Conservation (phyloP, 2,113 vertebrate species). For the Tympanuchus pallidicinctus region DNA sequence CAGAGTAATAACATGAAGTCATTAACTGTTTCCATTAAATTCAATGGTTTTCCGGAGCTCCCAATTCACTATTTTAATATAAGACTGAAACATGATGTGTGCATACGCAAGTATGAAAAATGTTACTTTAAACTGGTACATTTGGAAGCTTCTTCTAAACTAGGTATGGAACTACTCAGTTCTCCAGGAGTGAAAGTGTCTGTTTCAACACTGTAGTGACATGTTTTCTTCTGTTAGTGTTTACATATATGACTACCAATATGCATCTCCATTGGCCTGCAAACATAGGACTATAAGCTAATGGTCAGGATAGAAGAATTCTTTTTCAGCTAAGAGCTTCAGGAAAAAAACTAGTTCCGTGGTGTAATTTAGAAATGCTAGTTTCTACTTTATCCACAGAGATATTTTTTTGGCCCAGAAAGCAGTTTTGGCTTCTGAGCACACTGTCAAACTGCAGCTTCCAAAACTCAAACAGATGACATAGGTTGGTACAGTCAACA, state of each 20-base stretch:
- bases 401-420: background rate
- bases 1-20: constrained; percentile 70
- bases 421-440: background rate
- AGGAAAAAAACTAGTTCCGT: background rate
- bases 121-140: background rate
- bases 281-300: background rate
- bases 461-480: background rate
- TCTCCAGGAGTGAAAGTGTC: background rate
- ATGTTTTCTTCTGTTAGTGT: background rate
- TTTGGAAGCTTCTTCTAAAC: background rate
- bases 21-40: constrained; percentile 78
- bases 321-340: background rate
- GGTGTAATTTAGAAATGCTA: background rate
- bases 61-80: constrained; percentile 69
- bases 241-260: background rate
- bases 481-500: background rate
- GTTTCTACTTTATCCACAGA: background rate
- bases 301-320: background rate
- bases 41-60: constrained; percentile 69
- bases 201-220: background rate
- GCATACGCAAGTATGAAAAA: background rate
- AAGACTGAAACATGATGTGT: constrained; percentile 46
- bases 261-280: background rate
- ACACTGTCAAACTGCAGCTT: background rate
- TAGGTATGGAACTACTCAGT: background rate